Evolutionary conservation across 2,797 vertebrate species (phyloP).

Genomic region (Microcaecilia unicolor): DNA sequence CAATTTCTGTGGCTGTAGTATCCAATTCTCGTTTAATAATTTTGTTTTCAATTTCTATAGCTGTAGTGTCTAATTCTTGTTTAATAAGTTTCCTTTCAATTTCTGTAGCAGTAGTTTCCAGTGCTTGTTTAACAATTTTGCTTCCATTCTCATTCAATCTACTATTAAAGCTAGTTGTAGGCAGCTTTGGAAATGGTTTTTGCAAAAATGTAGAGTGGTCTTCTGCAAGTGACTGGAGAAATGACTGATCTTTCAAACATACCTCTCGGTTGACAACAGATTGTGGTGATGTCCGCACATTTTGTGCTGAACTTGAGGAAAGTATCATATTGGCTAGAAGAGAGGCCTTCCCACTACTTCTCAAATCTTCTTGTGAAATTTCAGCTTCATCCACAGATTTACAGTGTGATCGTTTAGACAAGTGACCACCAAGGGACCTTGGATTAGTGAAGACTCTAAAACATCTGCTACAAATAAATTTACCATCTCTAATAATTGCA

Average conservation of each 20-base stretch:
- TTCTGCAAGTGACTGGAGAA: conserved; percentile 51
- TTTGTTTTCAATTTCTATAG: conserved; percentile 66
- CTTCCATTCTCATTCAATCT: conserved; percentile 55
- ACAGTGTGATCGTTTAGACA: conserved; percentile 83
- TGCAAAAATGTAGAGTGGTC: conserved; percentile 60
- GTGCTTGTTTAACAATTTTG: conserved; percentile 73
- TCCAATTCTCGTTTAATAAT: conserved; percentile 76
- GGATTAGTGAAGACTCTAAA: conserved; percentile 83
- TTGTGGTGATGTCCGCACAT: conserved; percentile 47
- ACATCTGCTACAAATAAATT: conserved; percentile 89
- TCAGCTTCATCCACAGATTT: conserved; percentile 78
- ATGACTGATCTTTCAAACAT: conserved; percentile 61
- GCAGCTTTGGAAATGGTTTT: conserved; percentile 56
- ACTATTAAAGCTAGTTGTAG: conserved; percentile 39
- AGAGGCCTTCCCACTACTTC: conserved; percentile 60
- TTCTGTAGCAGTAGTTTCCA: conserved; percentile 68
- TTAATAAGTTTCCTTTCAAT: conserved; percentile 70
- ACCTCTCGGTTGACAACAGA: conserved; percentile 53
- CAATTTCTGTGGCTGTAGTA: conserved; percentile 67
- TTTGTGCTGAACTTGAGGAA: conserved; percentile 65
- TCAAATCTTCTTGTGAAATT: conserved; percentile 62
- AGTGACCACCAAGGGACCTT: conserved; percentile 89
- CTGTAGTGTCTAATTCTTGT: conserved; percentile 69
- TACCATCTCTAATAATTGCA: conserved; percentile 85
- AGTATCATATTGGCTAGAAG: conserved; percentile 82